These are phyloP conservation scores for Dendropsophus ebraccatus DNA, from an alignment of 2,113 vertebrate species.

Conservation along the genomic window DNA sequence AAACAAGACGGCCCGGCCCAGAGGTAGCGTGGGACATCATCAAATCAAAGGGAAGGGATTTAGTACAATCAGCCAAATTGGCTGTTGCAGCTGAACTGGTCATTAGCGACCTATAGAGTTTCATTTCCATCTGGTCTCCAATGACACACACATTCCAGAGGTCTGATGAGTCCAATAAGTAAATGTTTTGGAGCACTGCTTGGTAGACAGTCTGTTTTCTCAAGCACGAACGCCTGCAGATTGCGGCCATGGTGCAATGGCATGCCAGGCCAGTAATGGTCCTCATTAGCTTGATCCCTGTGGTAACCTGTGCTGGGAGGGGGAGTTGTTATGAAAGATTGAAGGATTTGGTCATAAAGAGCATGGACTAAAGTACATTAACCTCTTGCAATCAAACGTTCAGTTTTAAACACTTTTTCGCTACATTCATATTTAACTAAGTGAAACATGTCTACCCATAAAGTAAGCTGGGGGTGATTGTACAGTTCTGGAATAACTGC, in stretches of 20 bases:
- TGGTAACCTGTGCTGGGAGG: slow-evolving; percentile 15
- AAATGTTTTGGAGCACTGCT: slow-evolving; percentile 38
- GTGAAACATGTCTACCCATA: not conserved
- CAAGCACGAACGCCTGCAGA: slow-evolving; percentile 47
- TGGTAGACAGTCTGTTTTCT: slow-evolving; percentile 49
- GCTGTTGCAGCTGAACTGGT: slow-evolving; percentile 58
- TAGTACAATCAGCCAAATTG: slow-evolving; percentile 60
- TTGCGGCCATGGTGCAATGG: slow-evolving; percentile 40
- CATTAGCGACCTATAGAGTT: slow-evolving; percentile 59
- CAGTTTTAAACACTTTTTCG: not conserved
- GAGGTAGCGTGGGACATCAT: not conserved
- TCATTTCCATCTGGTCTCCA: slow-evolving; percentile 57
- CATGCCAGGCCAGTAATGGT: slow-evolving; percentile 15
- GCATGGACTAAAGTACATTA: slow-evolving; percentile 21
- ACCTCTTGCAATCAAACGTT: slow-evolving; percentile 10
- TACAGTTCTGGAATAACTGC: not conserved
- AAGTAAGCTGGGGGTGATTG: not conserved
- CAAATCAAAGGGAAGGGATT: slow-evolving; percentile 56
- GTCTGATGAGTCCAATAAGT: slow-evolving; percentile 56
- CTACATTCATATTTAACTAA: not conserved
- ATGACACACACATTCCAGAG: slow-evolving; percentile 56
- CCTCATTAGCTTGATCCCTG: slow-evolving; percentile 37
- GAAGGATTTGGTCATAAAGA: slow-evolving; percentile 36
- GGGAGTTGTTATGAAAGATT: too few species aligned
- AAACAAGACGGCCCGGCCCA: not conserved